Conservation (phyloP, 2,113 vertebrate genomes). For the Calonectris borealis region DNA sequence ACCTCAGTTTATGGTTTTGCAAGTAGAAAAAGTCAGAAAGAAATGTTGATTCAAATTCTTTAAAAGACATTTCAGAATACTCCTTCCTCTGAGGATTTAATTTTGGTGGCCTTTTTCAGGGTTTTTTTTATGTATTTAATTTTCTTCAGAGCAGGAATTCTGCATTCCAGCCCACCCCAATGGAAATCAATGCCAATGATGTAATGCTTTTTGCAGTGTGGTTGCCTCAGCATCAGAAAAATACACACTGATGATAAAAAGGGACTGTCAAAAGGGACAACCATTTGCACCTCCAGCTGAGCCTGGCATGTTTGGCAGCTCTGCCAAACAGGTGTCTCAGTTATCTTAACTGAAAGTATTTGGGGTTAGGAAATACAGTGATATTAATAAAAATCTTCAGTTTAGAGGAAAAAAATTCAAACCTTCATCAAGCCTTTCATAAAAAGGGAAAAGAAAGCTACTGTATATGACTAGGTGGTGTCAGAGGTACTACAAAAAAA, state of each 20-base stretch:
- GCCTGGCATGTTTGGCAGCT: background rate
- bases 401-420: background rate
- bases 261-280: background rate
- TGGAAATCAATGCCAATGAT: background rate
- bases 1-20: background rate
- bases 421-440: background rate
- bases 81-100: background rate
- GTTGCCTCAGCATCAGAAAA: background rate
- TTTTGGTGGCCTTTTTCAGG: background rate
- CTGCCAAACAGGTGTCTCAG: background rate
- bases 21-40: background rate
- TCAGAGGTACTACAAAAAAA: background rate
- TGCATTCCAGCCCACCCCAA: background rate
- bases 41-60: background rate
- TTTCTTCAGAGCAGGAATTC: background rate
- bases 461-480: background rate
- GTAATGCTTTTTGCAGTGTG: background rate
- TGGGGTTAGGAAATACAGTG: background rate
- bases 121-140: background rate
- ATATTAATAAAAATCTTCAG: background rate
- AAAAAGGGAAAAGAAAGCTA: background rate
- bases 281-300: background rate
- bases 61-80: background rate
- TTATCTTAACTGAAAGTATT: background rate
- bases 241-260: background rate